phyloP scores from a whole-genome alignment of 1,140 invertebrate genomes.

The Bombus confusus region DNA sequence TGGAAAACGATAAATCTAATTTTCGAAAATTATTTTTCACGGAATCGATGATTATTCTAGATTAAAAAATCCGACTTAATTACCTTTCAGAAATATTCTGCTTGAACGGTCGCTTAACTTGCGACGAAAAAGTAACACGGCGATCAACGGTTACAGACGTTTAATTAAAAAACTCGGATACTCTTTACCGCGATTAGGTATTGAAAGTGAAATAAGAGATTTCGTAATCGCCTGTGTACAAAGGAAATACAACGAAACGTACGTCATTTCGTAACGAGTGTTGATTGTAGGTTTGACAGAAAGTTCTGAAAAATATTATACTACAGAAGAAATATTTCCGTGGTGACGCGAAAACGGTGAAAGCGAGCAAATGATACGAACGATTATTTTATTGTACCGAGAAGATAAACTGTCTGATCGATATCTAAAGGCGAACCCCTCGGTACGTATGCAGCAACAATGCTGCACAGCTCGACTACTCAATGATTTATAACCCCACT shows the following conservation, averaged over 20 bases:
- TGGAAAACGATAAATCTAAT: too few relatives aligned
- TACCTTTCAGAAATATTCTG: background rate
- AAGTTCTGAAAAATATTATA: background rate
- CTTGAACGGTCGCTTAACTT: too few relatives aligned
- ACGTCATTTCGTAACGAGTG: background rate
- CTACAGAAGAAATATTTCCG: background rate
- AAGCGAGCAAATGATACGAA: conserved; percentile 20
- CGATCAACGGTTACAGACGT: too few relatives aligned
- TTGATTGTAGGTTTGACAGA: background rate
- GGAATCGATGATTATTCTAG: too few relatives aligned
- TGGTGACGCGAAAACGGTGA: background rate
- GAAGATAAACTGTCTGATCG: conserved; percentile 49
- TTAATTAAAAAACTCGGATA: background rate
- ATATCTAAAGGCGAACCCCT: conserved; percentile 54
- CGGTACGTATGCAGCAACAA: conserved; percentile 34
- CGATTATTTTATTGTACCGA: conserved; percentile 23
- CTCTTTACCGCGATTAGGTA: background rate
- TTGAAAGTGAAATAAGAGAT: background rate
- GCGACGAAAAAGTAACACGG: too few relatives aligned
- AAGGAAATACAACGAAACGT: background rate
- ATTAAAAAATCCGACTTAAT: background rate
- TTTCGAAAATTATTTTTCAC: too few relatives aligned
- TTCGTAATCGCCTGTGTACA: too few relatives aligned
- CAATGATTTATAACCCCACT: conserved; percentile 60
- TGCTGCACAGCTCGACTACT: conserved; percentile 40